A percentile compares a stretch with the other conserved stretches of the same genome.
phyloP scores from a whole-genome alignment of 2,797 vertebrate species.

The Coendou prehensilis region DNA sequence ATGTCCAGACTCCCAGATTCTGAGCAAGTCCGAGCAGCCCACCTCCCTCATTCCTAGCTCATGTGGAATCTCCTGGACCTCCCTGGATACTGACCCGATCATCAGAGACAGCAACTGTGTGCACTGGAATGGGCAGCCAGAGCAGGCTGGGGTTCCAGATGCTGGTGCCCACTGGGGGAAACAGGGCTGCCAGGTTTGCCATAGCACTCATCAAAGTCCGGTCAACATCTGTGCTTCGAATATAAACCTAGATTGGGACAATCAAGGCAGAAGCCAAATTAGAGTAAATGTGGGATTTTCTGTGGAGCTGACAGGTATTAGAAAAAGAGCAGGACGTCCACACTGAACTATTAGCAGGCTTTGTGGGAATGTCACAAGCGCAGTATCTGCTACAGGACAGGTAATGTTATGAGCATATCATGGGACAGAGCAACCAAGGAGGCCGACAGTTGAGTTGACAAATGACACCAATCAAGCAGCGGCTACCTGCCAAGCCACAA shows the following conservation, averaged over 20 bases:
- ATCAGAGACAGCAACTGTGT: conserved; percentile 84
- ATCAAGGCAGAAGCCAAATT: conserved; percentile 2
- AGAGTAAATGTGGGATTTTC: neutral
- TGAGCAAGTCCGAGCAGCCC: neutral
- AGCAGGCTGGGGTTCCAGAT: conserved; percentile 88
- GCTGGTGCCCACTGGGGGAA: conserved; percentile 86
- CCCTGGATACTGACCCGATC: conserved; percentile 86
- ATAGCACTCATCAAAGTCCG: conserved; percentile 91
- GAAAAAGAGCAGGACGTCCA: neutral
- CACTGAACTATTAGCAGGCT: neutral
- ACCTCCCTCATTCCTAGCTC: neutral
- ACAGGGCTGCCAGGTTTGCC: conserved; percentile 89
- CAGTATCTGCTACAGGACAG: neutral
- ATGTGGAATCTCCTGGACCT: neutral
- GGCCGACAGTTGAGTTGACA: neutral
- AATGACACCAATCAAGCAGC: neutral
- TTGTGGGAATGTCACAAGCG: neutral
- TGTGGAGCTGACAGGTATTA: neutral
- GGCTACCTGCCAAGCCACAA: neutral
- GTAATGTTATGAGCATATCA: neutral
- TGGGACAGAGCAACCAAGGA: neutral
- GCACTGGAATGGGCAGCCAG: conserved; percentile 91
- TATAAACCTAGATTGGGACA: conserved; percentile 87
- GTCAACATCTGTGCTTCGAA: conserved; percentile 90
- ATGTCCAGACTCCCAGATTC: neutral